phyloP scores from a whole-genome alignment of 2,888 invertebrate species.

The Caenorhabditis uteleia region DNA sequence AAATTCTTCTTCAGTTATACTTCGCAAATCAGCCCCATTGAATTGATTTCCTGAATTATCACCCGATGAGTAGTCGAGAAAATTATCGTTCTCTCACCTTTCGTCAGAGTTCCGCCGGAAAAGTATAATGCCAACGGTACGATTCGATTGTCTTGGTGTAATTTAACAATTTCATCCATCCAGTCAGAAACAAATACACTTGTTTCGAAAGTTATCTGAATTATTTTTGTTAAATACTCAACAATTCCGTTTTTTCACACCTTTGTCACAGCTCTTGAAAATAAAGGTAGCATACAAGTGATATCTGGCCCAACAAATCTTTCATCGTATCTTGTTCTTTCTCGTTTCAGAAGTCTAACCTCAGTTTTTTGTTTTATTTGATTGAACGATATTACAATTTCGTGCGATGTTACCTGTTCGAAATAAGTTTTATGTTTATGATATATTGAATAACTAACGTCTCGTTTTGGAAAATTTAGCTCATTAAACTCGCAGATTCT shows the following conservation, averaged over 20 bases:
- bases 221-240: neutral
- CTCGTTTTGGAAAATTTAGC: slow-evolving; percentile 7
- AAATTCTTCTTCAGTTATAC: slow-evolving; percentile 41
- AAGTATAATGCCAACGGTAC: slow-evolving; percentile 35
- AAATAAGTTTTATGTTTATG: no score
- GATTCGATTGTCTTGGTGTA: slow-evolving; percentile 22
- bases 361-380: slow-evolving; percentile 14
- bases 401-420: slow-evolving; percentile 35
- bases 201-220: slow-evolving; percentile 37
- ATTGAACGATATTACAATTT: slow-evolving; percentile 33
- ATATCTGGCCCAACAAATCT: slow-evolving; percentile 11
- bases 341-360: slow-evolving; percentile 30
- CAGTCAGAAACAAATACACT: slow-evolving; percentile 28
- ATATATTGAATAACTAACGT: neutral
- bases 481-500: slow-evolving; percentile 13
- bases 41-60: slow-evolving; percentile 13
- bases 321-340: slow-evolving; percentile 19
- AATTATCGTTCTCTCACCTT: no score
- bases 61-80: no score
- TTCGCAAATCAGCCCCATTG: slow-evolving; percentile 49
- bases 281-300: slow-evolving; percentile 13
- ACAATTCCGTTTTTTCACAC: slow-evolving; percentile 8
- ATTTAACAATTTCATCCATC: slow-evolving; percentile 25
- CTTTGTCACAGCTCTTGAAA: slow-evolving; percentile 21
- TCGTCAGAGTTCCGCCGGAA: slow-evolving; percentile 45